Conservation (phyloP, 2,113 vertebrate genomes). For the Catharus minimus region DNA sequence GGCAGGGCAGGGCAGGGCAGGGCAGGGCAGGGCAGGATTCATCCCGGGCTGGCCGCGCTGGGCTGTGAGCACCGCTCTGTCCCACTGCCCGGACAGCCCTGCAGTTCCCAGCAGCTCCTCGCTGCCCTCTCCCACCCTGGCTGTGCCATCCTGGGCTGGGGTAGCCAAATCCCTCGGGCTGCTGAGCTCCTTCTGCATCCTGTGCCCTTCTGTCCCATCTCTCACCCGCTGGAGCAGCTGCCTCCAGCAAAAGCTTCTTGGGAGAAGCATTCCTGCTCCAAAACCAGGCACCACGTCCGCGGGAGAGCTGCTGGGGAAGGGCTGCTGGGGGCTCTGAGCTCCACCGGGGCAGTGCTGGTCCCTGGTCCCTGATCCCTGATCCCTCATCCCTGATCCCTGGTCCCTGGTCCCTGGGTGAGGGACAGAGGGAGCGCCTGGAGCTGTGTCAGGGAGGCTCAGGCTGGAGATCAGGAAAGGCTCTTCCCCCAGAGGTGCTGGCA, state of each 20-base stretch:
- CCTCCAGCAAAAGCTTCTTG: background rate
- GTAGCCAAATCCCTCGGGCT: background rate
- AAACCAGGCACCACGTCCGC: rapidly evolving
- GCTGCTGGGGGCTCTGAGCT: background rate
- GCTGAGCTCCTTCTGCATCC: background rate
- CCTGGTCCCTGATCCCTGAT: background rate
- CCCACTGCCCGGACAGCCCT: too few species aligned
- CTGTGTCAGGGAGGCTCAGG: background rate
- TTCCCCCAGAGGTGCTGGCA: background rate
- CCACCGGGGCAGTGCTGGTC: rapidly evolving
- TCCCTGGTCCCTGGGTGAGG: too few species aligned
- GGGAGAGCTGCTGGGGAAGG: background rate
- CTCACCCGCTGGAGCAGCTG: background rate
- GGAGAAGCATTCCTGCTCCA: background rate
- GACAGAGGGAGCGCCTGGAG: rapidly evolving
- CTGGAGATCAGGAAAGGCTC: background rate
- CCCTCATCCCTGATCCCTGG: too few species aligned
- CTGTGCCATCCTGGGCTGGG: background rate
- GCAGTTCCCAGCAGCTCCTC: background rate
- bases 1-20: too few species aligned
- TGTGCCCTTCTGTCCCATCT: background rate
- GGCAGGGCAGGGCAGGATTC: too few species aligned
- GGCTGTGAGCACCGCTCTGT: rapidly evolving
- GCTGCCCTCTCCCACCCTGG: background rate
- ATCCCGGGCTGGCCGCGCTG: rapidly evolving